Evolutionary conservation across 53 echinoderm and acorn worm species (phyloP), one percentile per base, ranked within the genome.

Genomic region (Antedon mediterranea): DNA sequence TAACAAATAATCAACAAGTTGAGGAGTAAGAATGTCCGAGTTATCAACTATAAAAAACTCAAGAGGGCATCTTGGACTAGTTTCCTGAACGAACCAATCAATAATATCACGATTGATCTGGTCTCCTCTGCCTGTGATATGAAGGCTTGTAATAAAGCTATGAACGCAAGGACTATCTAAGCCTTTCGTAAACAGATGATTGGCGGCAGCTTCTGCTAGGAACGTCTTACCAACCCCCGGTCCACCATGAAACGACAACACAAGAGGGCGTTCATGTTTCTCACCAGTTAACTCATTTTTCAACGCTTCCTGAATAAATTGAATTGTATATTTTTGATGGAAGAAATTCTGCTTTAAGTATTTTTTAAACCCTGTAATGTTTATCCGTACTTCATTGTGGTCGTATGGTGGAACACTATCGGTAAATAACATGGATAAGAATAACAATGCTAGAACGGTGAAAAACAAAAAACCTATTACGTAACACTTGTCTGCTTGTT

Each of bases 211-310:
- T 18, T 92, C 83, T 27, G 87, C 82, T n/a, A 89, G 82, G 73
- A 85, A 81, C 28, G 89, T 92, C 74, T 94, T 94, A 28, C 95
- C 95, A 0, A 89, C 87, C 28, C 95, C 95, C 29, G 85, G 78
- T n/a, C 92, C 79, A 0, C 95, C 95, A 84, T 94, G 95, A 43
- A 92, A 94, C 72, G 89, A 89, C 57, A 94, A 71, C 9, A 90
- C 73, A 43, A 86, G 71, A 15, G 87, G 79, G 57, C 57, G 57
- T 57, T 57, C 23, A 57, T 57, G 57, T 57, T 57, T 57, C 20
- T 57, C 57, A 23, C 57, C 57, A 57, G 9, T 57, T 26, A 57
- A 57, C 57, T 57, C 57, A 3, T 15, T 20, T 57, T 57, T 8
- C 23, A 57, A 26, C 3, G 23, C 2, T 57, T 57, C 57, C 3